Conservation (phyloP, 2,888 invertebrate genomes). For the Ferrisia virgata region DNA sequence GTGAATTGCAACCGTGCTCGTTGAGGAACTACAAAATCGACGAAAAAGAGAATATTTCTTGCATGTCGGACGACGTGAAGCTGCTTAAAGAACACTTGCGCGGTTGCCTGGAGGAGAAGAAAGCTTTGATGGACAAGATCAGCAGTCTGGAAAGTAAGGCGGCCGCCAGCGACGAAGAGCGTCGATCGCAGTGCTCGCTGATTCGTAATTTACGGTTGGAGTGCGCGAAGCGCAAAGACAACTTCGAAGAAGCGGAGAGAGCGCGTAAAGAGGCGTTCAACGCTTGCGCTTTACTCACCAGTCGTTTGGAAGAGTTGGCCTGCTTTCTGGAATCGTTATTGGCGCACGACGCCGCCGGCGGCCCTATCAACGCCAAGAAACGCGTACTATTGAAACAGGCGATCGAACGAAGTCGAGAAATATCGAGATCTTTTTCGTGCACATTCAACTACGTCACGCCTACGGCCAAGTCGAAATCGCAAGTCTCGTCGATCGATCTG, state of each 20-base stretch:
- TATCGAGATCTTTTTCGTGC: slow-evolving; percentile 47
- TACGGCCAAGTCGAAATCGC: not conserved
- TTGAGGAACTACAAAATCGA: not conserved
- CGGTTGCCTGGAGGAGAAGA: slow-evolving; percentile 51
- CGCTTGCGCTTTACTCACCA: slow-evolving; percentile 58
- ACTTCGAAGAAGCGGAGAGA: slow-evolving; percentile 54
- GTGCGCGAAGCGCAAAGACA: slow-evolving; percentile 51
- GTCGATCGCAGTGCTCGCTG: slow-evolving; percentile 39
- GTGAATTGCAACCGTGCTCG: slow-evolving; percentile 23
- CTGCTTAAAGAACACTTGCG: slow-evolving; percentile 34
- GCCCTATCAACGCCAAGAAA: slow-evolving; percentile 56
- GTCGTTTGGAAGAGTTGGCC: slow-evolving; percentile 64
- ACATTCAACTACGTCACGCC: slow-evolving; percentile 21
- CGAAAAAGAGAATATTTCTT: slow-evolving; percentile 4
- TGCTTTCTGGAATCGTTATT: slow-evolving; percentile 59
- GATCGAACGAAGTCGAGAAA: slow-evolving; percentile 53
- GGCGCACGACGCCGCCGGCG: slow-evolving; percentile 36
- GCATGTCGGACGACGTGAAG: slow-evolving; percentile 32
- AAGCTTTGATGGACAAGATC: slow-evolving; percentile 53
- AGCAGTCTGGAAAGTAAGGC: slow-evolving; percentile 52
- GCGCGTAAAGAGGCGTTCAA: slow-evolving; percentile 54
- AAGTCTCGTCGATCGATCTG: not conserved
- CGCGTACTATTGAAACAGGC: slow-evolving; percentile 58
- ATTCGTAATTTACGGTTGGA: slow-evolving; percentile 49
- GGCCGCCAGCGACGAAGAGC: slow-evolving; percentile 51